Conservation (phyloP, 2,113 vertebrate species). For the Phaethornis superciliosus region DNA sequence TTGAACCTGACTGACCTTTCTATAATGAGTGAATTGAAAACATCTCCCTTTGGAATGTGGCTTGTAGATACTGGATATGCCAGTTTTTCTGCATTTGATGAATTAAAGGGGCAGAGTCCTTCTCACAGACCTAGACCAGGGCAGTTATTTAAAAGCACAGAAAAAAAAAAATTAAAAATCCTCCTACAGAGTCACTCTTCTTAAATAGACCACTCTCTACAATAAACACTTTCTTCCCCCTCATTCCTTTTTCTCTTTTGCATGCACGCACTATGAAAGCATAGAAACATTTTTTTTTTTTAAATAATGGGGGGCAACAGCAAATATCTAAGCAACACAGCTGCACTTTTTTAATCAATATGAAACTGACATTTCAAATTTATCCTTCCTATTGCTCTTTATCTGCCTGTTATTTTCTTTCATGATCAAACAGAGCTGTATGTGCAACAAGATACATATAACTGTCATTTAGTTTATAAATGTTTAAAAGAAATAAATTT, state of each 20-base stretch:
- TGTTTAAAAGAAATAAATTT: too few species aligned
- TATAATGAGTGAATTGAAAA: conserved; percentile 99
- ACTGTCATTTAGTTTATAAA: conserved; percentile 62
- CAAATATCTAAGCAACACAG: conserved; percentile 46
- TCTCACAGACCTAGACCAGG: conserved; percentile 77
- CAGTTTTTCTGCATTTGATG: conserved; percentile 85
- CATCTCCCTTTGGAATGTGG: conserved; percentile 98
- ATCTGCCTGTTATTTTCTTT: background rate
- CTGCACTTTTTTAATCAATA: background rate
- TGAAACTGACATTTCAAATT: conserved; percentile 1
- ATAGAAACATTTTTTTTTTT: conserved; percentile 1
- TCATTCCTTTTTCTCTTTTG: background rate
- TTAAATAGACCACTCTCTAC: conserved; percentile 64
- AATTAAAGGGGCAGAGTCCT: conserved; percentile 88
- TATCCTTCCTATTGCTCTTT: conserved; percentile 52
- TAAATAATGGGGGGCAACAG: conserved; percentile 32
- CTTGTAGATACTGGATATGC: conserved; percentile 86
- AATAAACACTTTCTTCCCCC: conserved; percentile 24
- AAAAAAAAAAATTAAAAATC: conserved; percentile 4
- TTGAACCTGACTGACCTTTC: conserved; percentile 93
- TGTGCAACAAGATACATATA: conserved; percentile 22
- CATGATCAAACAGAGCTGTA: conserved; percentile 35
- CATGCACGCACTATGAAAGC: background rate
- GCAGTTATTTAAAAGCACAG: conserved; percentile 67
- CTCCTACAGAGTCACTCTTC: conserved; percentile 45